Base-by-base conservation (phyloP, 2,888 invertebrate genomes). In the Xylota sylvarum region DNA sequence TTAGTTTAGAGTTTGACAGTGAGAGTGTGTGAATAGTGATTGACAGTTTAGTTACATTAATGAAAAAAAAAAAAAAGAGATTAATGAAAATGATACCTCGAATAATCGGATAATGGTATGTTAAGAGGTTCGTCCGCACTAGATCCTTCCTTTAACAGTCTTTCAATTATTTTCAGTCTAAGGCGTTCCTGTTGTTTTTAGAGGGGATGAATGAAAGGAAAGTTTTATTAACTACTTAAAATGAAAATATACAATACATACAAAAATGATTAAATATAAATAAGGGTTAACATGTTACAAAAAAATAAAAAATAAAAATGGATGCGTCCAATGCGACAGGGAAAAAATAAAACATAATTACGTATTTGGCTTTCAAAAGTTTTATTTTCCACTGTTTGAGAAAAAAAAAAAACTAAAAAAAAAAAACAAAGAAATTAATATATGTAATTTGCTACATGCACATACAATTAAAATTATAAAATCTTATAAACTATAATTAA, bases 101-200 rank as follows among this genome's bases (percentile, higher is more conserved):
- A 97, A 91, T 97, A 97, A 93, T 97, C 97, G 30, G 97, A 97
- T 32, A 97, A 93, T 82, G 95, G 95, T 88, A 97, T 97, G 91
- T 97, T 97, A 2, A 96, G 95, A 12, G 97, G 97, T 91, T 97
- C 97, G 89, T 97, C 97, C 7, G 97, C 97, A 91, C 95, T 97
- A 0, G 97, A 97, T 40, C 97, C 97, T 93, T 96, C 96, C 92
- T 96, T 96, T 88, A 95, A 93, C 88, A 97, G 93, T 90, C 97
- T 95, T 87, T 95, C 95, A 62, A 97, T 94, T 89, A 97, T 97
- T 94, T 97, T 97, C 81, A 94, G 94, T 88, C 97, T 94, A 62
- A 97, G 93, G 90, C 94, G 94, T 92, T 97, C 97, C 95, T 96
- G 91, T 90, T 92, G 90, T 79, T 89, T 89, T 62, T 30, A 27